Conservation (phyloP, 2,797 vertebrate species). For the Mergus octosetaceus region DNA sequence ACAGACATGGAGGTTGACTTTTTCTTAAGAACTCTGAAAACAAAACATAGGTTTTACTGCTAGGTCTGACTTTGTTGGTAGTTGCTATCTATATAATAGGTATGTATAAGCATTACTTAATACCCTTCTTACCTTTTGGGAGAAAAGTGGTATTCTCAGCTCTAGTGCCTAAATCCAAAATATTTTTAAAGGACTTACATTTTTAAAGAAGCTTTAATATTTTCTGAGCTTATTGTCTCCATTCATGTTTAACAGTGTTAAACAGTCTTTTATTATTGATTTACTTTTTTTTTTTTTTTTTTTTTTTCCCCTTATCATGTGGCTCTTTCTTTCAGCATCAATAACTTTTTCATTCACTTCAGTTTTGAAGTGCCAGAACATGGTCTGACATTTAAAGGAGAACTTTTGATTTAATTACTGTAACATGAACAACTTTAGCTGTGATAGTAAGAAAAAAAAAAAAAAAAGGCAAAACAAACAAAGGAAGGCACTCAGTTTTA, state of each 20-base stretch:
- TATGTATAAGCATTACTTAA: background rate
- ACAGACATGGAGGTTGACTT: background rate
- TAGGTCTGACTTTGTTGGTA: background rate
- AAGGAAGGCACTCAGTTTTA: background rate
- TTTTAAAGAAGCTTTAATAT: conserved; percentile 4
- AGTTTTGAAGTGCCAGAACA: background rate
- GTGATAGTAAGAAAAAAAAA: background rate
- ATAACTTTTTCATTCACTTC: background rate
- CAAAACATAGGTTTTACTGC: background rate
- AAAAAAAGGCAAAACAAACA: background rate
- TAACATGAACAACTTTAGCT: background rate
- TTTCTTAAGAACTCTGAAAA: background rate
- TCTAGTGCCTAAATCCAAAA: conserved; percentile 9
- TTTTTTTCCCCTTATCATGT: background rate
- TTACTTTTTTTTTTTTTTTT: background rate
- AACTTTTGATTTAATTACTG: background rate
- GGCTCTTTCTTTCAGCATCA: background rate
- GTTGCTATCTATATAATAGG: background rate
- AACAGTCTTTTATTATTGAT: background rate
- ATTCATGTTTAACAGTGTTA: background rate
- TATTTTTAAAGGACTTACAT: background rate
- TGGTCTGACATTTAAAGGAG: background rate
- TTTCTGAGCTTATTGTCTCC: background rate
- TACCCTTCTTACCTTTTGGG: background rate
- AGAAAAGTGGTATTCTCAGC: background rate